These are phyloP conservation scores for Aix galericulata DNA, from an alignment of 2,113 vertebrate genomes.

Conservation along the genomic window DNA sequence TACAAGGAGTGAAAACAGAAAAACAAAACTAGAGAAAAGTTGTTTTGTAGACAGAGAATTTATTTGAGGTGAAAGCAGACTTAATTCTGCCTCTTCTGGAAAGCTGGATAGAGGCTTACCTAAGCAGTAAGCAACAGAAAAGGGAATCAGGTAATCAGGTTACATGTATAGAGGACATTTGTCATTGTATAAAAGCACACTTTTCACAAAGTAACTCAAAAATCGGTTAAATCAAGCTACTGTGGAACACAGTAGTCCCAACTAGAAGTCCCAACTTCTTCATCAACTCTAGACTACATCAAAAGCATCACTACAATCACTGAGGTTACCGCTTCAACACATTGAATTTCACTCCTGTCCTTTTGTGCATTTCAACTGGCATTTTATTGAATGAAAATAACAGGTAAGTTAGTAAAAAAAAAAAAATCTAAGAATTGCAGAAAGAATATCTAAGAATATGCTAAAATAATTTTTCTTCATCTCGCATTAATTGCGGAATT, in stretches of 20 bases:
- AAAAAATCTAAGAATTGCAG: not conserved
- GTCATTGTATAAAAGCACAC: not conserved
- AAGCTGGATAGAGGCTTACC: not conserved
- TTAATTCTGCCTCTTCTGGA: not conserved
- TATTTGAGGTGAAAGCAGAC: not conserved
- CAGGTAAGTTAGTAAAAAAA: not conserved
- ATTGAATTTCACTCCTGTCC: no score
- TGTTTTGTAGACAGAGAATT: not conserved
- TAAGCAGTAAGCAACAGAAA: not conserved
- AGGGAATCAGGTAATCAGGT: not conserved
- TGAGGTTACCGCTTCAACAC: not conserved
- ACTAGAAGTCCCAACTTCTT: not conserved
- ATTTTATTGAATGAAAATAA: not conserved
- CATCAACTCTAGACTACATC: not conserved
- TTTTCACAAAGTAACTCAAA: not conserved
- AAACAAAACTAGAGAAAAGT: not conserved
- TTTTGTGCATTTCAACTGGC: no score
- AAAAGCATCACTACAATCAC: not conserved
- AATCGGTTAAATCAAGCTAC: not conserved
- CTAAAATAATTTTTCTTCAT: not conserved
- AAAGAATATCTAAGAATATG: not conserved
- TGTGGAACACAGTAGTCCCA: not conserved
- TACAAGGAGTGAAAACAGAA: not conserved
- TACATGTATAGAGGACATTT: not conserved
- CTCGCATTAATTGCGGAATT: not conserved